Conservation (phyloP, 2,888 invertebrate species). For the Epistrophe eligans region DNA sequence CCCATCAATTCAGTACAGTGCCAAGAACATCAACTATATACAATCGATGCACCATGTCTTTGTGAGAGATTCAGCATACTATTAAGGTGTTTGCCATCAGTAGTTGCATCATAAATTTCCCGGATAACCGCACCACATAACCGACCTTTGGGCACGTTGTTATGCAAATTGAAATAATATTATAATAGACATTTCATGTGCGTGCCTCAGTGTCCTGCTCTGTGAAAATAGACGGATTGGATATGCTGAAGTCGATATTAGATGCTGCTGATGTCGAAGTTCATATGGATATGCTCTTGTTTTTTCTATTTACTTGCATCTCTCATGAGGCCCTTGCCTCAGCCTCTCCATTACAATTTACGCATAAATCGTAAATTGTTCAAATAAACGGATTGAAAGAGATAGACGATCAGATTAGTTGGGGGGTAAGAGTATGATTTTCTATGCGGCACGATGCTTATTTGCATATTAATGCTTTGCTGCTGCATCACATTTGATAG, state of each 20-base stretch:
- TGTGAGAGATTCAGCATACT: constrained; percentile 3
- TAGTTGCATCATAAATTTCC: constrained; percentile 36
- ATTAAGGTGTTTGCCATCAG: constrained; percentile 53
- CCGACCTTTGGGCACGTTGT: constrained; percentile 61
- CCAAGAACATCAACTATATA: constrained; percentile 23
- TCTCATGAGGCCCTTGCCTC: constrained; percentile 39
- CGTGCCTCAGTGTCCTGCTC: constrained; percentile 49
- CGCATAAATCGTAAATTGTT: constrained; percentile 75
- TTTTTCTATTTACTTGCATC: constrained; percentile 45
- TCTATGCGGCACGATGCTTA: constrained; percentile 46
- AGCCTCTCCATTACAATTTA: constrained; percentile 64
- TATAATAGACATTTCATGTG: constrained; percentile 72
- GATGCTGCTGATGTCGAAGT: not conserved
- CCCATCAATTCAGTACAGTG: constrained; percentile 56
- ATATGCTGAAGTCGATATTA: constrained; percentile 14
- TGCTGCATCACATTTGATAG: constrained; percentile 65
- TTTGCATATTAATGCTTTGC: constrained; percentile 68
- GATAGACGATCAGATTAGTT: constrained; percentile 23
- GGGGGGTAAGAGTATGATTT: not conserved
- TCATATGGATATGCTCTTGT: constrained; percentile 21
- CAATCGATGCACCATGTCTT: constrained; percentile 4
- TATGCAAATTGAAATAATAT: constrained; percentile 76
- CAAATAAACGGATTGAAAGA: constrained; percentile 66
- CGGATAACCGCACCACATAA: constrained; percentile 43
- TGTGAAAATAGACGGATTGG: constrained; percentile 1